Evolutionary conservation across 2,888 invertebrate species (phyloP).

Genomic region (Eueremaeus valkanovi): DNA sequence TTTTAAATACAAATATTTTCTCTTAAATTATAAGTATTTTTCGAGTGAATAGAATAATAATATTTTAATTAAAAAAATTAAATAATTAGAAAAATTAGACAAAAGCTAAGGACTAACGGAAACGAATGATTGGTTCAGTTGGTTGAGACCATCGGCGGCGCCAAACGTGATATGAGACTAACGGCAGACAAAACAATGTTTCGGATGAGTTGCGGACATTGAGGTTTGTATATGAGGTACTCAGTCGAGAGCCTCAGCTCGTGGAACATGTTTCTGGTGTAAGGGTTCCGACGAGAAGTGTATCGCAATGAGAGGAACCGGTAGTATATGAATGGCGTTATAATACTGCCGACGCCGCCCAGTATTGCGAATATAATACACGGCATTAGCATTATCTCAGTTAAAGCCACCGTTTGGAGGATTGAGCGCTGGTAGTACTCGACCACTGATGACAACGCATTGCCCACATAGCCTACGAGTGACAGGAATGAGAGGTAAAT

Average conservation of each 20-base stretch:
- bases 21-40: too few relatives aligned
- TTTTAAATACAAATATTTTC: too few relatives aligned
- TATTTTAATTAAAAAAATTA: too few relatives aligned
- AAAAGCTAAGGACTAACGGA: too few relatives aligned
- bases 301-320: constrained; percentile 90
- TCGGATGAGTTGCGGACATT: constrained; percentile 35
- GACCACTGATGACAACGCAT: constrained; percentile 57
- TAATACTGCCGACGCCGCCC: constrained; percentile 76
- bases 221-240: constrained; percentile 9
- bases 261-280: constrained; percentile 44
- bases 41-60: too few relatives aligned
- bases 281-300: constrained; percentile 77
- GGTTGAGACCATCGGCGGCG: constrained; percentile 29
- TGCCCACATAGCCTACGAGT: not conserved
- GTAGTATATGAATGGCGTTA: constrained; percentile 94
- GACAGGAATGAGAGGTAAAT: too few relatives aligned
- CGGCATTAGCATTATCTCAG: constrained; percentile 73
- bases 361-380: constrained; percentile 61
- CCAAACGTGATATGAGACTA: constrained; percentile 35
- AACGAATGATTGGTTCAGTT: too few relatives aligned
- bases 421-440: constrained; percentile 87
- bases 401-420: constrained; percentile 81
- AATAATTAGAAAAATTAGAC: too few relatives aligned
- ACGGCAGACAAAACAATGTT: constrained; percentile 1
- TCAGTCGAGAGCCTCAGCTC: constrained; percentile 35